These are phyloP conservation scores for Torymus auratus DNA, from an alignment of 2,888 invertebrate species.

Conservation along the genomic window DNA sequence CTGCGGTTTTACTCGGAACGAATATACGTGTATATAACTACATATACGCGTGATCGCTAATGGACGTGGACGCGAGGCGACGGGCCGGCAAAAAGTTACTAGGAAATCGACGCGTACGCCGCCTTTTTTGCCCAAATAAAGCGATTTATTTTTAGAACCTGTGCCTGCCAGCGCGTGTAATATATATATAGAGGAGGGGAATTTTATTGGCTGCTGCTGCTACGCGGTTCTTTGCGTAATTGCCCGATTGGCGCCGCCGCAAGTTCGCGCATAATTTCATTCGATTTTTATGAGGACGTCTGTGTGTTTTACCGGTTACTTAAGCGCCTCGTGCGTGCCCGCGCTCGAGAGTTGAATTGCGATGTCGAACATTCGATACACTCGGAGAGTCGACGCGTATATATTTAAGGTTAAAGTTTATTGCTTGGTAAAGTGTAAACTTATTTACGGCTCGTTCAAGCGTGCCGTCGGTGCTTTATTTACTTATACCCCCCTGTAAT, in stretches of 20 bases:
- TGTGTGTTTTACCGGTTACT: neutral
- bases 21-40: neutral
- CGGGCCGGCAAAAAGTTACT: constrained; percentile 28
- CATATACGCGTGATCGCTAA: constrained; percentile 35
- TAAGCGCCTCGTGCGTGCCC: neutral
- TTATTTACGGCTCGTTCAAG: no score
- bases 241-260: neutral
- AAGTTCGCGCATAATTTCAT: no score
- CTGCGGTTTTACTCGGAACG: constrained; percentile 41
- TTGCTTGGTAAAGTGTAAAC: no score
- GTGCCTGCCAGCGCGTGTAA: neutral
- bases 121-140: constrained; percentile 14
- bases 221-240: constrained; percentile 21
- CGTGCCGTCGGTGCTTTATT: no score
- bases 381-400: no score
- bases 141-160: constrained; percentile 33
- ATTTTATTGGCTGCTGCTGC: constrained; percentile 7
- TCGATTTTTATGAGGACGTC: neutral
- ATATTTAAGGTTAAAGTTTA: no score
- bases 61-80: constrained; percentile 28
- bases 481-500: no score
- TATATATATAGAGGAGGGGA: no score
- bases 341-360: neutral
- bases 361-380: no score
- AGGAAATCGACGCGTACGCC: constrained; percentile 14